Evolutionary conservation across 2,797 vertebrate genomes (phyloP), one percentile per base, ranked within the genome.

Genomic region (Cottoperca gobio): DNA sequence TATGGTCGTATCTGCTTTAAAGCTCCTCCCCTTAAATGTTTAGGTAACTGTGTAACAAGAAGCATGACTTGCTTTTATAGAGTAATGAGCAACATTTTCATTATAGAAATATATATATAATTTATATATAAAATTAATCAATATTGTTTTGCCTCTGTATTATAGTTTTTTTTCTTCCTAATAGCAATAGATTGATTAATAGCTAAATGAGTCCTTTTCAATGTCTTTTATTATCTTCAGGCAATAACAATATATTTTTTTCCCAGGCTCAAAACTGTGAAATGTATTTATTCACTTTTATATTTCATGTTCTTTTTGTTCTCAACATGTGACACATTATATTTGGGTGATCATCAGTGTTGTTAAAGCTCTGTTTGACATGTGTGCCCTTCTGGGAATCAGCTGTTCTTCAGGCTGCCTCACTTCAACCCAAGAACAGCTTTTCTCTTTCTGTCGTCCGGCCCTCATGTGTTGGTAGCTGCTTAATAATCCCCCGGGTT

Each of bases 401-500:
- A 79, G 80, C 70, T 85, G 62, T 74, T 86, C 70, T 58, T 46
- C 49, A 26, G 65, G 54, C 57, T 57, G 58, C 74, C 78, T 85
- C 68, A 48, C 67, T 62, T 81, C 73, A 70, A 70, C 76, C 71
- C 76, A 76, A 81, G 87, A 89, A 78, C 84, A 86, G 88, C 88
- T 90, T 89, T 90, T 77, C 86, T 86, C 62, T 80, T 89, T 71
- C 77, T 76, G 73, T 77, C 46, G 23, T 76, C 80, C 16, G 16
- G 87, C 46, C 86, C 90, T 91, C 86, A 85, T 92, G 86, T 92
- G 88, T 91, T 52, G 19, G 75, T 86, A 65, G 82, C 73, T 85
- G 80, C 76, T 89, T 35, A 80, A 84, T 93, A 93, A 93, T 92
- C 93, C 90, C 48, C 23, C 4, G 14, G 79, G 83, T 86, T 91